These are phyloP conservation scores for Aphodius granarius DNA, from an alignment of 2,888 invertebrate genomes.

Conservation along the genomic window DNA sequence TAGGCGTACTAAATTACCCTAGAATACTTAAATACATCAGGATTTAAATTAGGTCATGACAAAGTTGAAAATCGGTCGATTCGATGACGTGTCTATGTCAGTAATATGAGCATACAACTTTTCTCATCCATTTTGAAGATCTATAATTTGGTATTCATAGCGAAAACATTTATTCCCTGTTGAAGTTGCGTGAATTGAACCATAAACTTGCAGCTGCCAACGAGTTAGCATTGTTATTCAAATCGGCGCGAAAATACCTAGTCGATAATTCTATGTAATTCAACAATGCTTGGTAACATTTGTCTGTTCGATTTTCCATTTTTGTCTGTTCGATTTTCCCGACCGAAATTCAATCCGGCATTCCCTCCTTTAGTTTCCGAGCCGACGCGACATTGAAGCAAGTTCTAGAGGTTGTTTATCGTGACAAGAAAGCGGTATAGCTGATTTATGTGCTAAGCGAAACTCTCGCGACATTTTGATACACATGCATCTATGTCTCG, in stretches of 20 bases:
- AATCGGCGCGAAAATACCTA: neutral
- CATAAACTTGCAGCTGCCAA: neutral
- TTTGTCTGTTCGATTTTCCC: too few relatives aligned
- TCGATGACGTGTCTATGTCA: neutral
- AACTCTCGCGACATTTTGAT: neutral
- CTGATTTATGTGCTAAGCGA: neutral
- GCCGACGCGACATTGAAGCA: neutral
- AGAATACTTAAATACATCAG: neutral
- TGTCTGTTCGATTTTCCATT: neutral
- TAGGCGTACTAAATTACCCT: neutral
- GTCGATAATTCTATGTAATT: neutral
- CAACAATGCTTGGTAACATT: neutral
- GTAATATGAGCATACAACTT: too few relatives aligned
- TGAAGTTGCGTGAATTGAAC: too few relatives aligned
- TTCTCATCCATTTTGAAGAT: too few relatives aligned
- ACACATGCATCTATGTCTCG: neutral
- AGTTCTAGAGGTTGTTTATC: neutral
- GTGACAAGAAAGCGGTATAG: neutral
- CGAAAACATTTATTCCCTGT: too few relatives aligned
- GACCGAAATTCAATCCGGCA: neutral
- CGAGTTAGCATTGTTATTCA: neutral
- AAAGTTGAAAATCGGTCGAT: neutral
- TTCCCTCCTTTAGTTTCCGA: neutral
- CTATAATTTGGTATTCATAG: too few relatives aligned
- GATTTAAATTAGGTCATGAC: neutral